These are phyloP conservation scores for Liolophura sinensis DNA, from an alignment of 1,140 invertebrate species.

Conservation along the genomic window DNA sequence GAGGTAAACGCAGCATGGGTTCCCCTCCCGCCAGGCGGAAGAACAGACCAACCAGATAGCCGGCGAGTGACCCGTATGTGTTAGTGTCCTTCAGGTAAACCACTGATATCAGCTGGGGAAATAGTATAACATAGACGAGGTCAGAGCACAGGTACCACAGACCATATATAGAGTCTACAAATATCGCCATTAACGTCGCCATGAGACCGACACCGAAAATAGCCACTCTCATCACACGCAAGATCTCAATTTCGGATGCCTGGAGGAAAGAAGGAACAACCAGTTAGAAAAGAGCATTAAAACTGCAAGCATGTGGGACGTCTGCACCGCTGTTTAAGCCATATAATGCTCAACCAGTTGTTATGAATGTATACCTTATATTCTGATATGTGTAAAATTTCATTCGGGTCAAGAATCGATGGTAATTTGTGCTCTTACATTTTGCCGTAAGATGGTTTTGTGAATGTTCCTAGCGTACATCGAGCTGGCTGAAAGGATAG, in stretches of 20 bases:
- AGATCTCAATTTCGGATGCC: slow-evolving; percentile 75
- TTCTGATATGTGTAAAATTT: slow-evolving; percentile 10
- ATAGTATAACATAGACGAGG: slow-evolving; percentile 96
- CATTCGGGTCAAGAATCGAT: not conserved
- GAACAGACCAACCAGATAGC: slow-evolving; percentile 84
- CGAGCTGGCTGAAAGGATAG: slow-evolving; percentile 92
- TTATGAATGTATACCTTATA: not conserved
- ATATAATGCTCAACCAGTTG: too few species aligned
- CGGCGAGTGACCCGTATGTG: slow-evolving; percentile 88
- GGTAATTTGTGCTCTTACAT: slow-evolving; percentile 62
- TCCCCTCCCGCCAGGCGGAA: slow-evolving; percentile 89
- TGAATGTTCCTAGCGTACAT: slow-evolving; percentile 99
- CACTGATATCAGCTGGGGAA: slow-evolving; percentile 96
- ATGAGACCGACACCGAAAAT: slow-evolving; percentile 92
- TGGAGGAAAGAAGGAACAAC: slow-evolving; percentile 28
- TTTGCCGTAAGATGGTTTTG: slow-evolving; percentile 92
- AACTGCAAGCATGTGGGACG: not conserved
- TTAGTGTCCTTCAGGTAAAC: slow-evolving; percentile 77
- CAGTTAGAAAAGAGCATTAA: not conserved
- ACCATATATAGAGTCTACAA: slow-evolving; percentile 95
- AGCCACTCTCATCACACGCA: slow-evolving; percentile 94
- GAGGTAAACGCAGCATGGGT: slow-evolving; percentile 76
- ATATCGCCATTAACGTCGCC: slow-evolving; percentile 93
- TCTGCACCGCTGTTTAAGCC: too few species aligned
- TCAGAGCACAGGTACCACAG: slow-evolving; percentile 96